Evolutionary conservation across 2,888 invertebrate genomes (phyloP).

Genomic region (Allacma fusca): DNA sequence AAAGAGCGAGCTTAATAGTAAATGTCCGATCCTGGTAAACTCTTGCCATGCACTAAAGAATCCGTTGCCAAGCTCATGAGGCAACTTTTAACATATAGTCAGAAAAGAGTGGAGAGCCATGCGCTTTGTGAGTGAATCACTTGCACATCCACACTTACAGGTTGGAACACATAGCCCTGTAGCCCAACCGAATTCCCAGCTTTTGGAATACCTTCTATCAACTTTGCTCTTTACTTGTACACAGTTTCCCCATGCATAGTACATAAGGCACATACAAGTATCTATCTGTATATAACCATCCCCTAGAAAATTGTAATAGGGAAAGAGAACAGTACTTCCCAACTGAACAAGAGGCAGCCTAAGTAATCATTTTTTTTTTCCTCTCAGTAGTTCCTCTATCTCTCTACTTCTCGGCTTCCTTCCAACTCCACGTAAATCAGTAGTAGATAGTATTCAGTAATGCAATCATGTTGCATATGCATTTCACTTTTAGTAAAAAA

Average conservation of each 20-base stretch:
- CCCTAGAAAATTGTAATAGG: background rate
- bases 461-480: background rate
- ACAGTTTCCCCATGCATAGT: background rate
- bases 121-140: slow-evolving; percentile 47
- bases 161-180: background rate
- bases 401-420: background rate
- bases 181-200: background rate
- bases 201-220: background rate
- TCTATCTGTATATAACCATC: too few relatives aligned
- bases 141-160: slow-evolving; percentile 27
- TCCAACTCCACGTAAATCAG: background rate
- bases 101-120: slow-evolving; percentile 41
- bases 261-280: too few relatives aligned
- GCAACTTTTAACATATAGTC: slow-evolving; percentile 43
- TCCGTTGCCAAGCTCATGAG: slow-evolving; percentile 50
- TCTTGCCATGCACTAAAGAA: slow-evolving; percentile 57
- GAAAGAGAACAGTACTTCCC: background rate
- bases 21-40: slow-evolving; percentile 58
- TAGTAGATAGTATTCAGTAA: background rate
- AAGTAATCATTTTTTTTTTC: slow-evolving; percentile 8
- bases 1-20: slow-evolving; percentile 40
- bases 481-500: background rate
- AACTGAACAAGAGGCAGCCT: background rate
- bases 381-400: background rate
- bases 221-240: background rate